phyloP scores from a whole-genome alignment of 1,140 invertebrate species.

The Wasmannia auropunctata region DNA sequence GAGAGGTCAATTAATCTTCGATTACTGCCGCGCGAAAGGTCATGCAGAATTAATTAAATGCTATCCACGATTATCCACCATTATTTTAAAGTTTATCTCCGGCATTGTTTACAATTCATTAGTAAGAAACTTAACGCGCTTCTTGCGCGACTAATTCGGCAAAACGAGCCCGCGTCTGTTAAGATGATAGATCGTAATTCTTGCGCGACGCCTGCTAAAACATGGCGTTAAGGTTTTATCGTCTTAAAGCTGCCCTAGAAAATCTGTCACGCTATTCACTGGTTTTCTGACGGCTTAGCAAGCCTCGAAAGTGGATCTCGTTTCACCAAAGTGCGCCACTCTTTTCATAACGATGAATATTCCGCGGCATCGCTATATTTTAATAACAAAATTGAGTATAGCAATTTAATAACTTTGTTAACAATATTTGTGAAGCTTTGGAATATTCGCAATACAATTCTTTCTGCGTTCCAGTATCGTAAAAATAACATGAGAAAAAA shows the following conservation, averaged over 20 bases:
- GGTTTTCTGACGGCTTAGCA: conserved; percentile 31
- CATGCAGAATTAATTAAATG: conserved; percentile 25
- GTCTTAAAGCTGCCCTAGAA: conserved; percentile 27
- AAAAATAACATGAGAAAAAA: background rate
- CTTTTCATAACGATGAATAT: conserved; percentile 36
- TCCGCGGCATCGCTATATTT: background rate
- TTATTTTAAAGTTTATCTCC: conserved; percentile 13
- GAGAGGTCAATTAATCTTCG: conserved; percentile 21
- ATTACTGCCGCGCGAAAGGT: background rate
- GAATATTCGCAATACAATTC: background rate
- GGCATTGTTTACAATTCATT: conserved; percentile 42
- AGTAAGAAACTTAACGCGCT: background rate
- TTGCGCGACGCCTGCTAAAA: conserved; percentile 20
- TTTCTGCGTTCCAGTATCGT: conserved; percentile 16
- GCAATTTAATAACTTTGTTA: background rate
- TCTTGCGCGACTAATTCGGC: conserved; percentile 14
- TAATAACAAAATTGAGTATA: background rate
- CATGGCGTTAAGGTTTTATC: conserved; percentile 45
- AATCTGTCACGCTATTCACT: conserved; percentile 30
- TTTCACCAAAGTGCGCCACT: conserved; percentile 25
- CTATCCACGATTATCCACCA: background rate
- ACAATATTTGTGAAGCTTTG: background rate
- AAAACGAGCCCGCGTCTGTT: conserved; percentile 5
- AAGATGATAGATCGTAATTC: conserved; percentile 52
- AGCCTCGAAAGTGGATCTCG: conserved; percentile 60